These are phyloP conservation scores for Lutraria lutraria DNA, from an alignment of 2,888 invertebrate genomes.

Conservation along the genomic window DNA sequence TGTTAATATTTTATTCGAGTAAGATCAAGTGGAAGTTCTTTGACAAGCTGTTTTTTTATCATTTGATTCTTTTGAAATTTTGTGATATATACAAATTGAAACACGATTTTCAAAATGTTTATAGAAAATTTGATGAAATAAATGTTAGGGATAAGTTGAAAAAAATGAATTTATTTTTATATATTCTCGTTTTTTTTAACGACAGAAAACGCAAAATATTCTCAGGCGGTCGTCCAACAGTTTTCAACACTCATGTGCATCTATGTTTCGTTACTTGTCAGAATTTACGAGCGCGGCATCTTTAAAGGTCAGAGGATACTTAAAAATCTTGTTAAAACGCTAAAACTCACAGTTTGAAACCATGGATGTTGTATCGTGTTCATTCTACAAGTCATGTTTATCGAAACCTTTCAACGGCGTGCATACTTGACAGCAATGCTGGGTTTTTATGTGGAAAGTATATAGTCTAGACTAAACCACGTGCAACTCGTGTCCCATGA, in stretches of 20 bases:
- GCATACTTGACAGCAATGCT: slow-evolving; percentile 36
- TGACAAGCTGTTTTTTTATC: too few relatives aligned
- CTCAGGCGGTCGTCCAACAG: slow-evolving; percentile 24
- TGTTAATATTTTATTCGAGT: too few relatives aligned
- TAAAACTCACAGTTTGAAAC: slow-evolving; percentile 52
- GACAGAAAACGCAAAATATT: slow-evolving; percentile 17
- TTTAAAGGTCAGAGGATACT: slow-evolving; percentile 48
- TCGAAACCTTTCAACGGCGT: slow-evolving; percentile 47
- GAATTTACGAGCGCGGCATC: slow-evolving; percentile 48
- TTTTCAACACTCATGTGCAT: slow-evolving; percentile 40
- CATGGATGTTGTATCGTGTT: slow-evolving; percentile 49
- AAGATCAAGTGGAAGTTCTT: too few relatives aligned
- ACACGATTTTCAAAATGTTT: too few relatives aligned
- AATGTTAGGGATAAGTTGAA: too few relatives aligned
- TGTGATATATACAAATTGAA: too few relatives aligned
- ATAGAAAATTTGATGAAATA: too few relatives aligned
- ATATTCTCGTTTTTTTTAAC: too few relatives aligned
- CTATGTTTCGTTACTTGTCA: slow-evolving; percentile 30
- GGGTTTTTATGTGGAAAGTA: not conserved
- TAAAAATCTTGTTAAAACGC: slow-evolving; percentile 52
- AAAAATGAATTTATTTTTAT: too few relatives aligned
- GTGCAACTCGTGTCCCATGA: not conserved
- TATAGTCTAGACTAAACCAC: not conserved
- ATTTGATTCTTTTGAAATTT: too few relatives aligned
- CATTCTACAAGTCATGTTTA: slow-evolving; percentile 32